Evolutionary conservation across 2,888 invertebrate species (phyloP).

Genomic region (Phyto melanocephala): DNA sequence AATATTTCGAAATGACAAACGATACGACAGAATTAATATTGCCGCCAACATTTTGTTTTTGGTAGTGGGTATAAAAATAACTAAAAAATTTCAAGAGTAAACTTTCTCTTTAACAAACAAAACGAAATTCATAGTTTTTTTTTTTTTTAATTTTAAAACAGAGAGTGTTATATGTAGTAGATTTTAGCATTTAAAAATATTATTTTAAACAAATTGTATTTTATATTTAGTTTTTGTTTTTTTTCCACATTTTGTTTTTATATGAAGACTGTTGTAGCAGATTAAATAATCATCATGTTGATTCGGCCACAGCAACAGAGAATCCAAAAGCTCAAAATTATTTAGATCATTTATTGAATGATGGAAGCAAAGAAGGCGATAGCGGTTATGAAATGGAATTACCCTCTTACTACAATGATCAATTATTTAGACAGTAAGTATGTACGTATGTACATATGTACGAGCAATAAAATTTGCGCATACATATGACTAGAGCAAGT

Average conservation of each 20-base stretch:
- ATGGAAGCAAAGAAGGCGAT: conserved; percentile 75
- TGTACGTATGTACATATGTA: background rate
- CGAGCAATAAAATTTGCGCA: background rate
- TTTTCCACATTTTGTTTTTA: background rate
- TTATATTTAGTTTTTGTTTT: background rate
- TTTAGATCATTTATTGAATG: conserved; percentile 73
- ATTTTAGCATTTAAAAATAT: background rate
- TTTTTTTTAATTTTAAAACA: background rate
- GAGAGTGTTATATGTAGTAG: background rate
- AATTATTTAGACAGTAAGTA: conserved; percentile 83
- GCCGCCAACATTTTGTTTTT: no score
- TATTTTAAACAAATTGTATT: background rate
- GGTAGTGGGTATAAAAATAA: no score
- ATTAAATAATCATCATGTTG: background rate
- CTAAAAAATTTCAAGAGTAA: background rate
- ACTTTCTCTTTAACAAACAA: conserved; percentile 46
- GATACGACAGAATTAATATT: no score
- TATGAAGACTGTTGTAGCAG: conserved; percentile 1
- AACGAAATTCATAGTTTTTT: background rate
- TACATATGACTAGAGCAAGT: background rate
- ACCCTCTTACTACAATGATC: conserved; percentile 85
- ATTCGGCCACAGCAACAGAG: conserved; percentile 29
- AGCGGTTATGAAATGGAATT: conserved; percentile 79
- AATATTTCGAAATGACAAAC: no score
- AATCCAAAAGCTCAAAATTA: conserved; percentile 71